Conservation (phyloP, 2,113 vertebrate species). For the Thalassarche chlororhynchos region DNA sequence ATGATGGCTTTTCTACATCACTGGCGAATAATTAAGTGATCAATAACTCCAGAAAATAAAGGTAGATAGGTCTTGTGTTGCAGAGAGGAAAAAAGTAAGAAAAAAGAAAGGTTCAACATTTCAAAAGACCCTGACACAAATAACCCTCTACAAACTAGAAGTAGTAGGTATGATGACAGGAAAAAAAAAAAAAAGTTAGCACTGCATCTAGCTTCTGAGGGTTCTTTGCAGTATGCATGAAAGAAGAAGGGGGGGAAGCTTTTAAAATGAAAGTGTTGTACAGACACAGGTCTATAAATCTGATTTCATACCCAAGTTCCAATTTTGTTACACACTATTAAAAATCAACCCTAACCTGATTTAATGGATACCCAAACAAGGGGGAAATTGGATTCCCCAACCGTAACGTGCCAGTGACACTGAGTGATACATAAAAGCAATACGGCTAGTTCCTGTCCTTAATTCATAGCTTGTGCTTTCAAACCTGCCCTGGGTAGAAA, state of each 20-base stretch:
- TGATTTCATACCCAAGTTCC: constrained; percentile 58
- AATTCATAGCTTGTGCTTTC: constrained; percentile 44
- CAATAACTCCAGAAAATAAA: constrained; percentile 14
- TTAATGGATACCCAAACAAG: constrained; percentile 68
- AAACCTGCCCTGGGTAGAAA: neutral
- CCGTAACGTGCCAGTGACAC: neutral
- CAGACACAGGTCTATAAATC: constrained; percentile 36
- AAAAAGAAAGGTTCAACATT: neutral
- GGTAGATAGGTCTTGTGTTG: neutral
- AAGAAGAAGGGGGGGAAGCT: neutral
- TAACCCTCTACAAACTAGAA: neutral
- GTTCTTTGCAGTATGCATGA: neutral
- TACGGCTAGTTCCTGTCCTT: constrained; percentile 12
- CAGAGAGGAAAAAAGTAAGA: neutral
- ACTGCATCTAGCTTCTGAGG: neutral
- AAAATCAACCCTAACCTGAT: constrained; percentile 62
- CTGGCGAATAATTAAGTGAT: neutral
- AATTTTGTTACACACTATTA: constrained; percentile 59
- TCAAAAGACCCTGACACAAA: neutral
- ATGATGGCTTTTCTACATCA: neutral
- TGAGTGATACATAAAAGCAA: constrained; percentile 35
- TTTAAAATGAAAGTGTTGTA: neutral
- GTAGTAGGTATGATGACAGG: neutral
- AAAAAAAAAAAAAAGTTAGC: neutral
- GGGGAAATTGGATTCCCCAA: constrained; percentile 64